Evolutionary conservation across 2,113 vertebrate genomes (phyloP).

Genomic region (Alethe diademata): DNA sequence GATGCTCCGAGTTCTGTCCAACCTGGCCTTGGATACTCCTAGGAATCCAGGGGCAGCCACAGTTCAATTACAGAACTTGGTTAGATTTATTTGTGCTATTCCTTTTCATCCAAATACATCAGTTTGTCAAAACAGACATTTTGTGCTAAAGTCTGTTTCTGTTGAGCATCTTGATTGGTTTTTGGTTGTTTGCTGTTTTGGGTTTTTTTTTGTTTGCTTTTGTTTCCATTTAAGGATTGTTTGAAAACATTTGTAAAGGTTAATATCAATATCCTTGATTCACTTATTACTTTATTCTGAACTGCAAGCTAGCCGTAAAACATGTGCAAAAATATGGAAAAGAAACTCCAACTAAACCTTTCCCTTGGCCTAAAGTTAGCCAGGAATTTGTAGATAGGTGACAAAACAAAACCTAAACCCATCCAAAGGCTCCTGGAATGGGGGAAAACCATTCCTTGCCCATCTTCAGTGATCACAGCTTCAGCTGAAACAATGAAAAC

Average conservation of each 20-base stretch:
- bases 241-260: neutral
- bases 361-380: neutral
- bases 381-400: neutral
- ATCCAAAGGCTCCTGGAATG: neutral
- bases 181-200: neutral
- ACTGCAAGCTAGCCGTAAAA: neutral
- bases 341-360: neutral
- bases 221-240: neutral
- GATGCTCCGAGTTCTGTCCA: accelerated
- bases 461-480: neutral
- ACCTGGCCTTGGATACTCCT: accelerated
- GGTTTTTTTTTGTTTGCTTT: neutral
- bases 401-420: neutral
- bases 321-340: neutral
- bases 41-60: neutral
- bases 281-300: neutral
- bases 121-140: neutral
- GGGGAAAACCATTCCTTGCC: neutral
- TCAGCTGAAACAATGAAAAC: neutral
- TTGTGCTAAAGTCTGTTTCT: neutral
- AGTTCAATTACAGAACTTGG: neutral
- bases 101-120: neutral
- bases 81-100: neutral
- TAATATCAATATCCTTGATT: neutral
- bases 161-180: neutral